These are phyloP conservation scores for Sanderia malayensis DNA, from an alignment of 30 jellyfish, hydroid and myxozoan genomes.

Conservation along the genomic window DNA sequence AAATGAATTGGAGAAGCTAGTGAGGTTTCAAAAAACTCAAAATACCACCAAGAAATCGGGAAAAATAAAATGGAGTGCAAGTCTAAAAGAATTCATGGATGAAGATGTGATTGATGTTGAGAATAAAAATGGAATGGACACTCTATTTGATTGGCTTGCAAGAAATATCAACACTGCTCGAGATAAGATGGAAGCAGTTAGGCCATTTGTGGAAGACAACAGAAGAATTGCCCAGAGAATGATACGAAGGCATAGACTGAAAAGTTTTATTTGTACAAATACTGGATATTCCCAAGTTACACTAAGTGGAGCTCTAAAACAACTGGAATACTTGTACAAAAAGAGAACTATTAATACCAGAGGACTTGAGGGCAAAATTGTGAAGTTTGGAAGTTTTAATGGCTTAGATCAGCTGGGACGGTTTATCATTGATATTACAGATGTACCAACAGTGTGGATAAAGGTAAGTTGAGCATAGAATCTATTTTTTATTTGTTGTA, in stretches of 20 bases:
- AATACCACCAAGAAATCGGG: neutral
- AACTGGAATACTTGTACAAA: constrained; percentile 53
- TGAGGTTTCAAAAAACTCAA: constrained; percentile 5
- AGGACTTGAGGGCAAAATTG: constrained; percentile 30
- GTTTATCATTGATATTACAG: constrained; percentile 55
- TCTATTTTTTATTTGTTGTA: too few relatives aligned
- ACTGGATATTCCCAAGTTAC: constrained; percentile 54
- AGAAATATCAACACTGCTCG: constrained; percentile 48
- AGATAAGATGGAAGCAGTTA: constrained; percentile 10
- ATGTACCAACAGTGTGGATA: constrained; percentile 62
- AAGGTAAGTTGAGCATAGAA: too few relatives aligned
- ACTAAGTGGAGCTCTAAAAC: constrained; percentile 64
- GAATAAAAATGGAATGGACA: constrained; percentile 13
- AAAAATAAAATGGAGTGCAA: constrained; percentile 50
- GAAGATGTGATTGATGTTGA: constrained; percentile 31
- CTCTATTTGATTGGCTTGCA: constrained; percentile 42
- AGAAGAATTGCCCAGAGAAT: constrained; percentile 36
- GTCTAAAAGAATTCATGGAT: constrained; percentile 35
- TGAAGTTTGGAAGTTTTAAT: constrained; percentile 45
- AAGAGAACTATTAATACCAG: constrained; percentile 44
- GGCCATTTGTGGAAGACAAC: constrained; percentile 53
- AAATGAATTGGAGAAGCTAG: constrained; percentile 37
- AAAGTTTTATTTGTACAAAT: constrained; percentile 27
- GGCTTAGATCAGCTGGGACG: constrained; percentile 77
- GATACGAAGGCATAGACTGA: constrained; percentile 44